Conservation (phyloP, 1,140 invertebrate genomes). For the Anoplophora glabripennis region DNA sequence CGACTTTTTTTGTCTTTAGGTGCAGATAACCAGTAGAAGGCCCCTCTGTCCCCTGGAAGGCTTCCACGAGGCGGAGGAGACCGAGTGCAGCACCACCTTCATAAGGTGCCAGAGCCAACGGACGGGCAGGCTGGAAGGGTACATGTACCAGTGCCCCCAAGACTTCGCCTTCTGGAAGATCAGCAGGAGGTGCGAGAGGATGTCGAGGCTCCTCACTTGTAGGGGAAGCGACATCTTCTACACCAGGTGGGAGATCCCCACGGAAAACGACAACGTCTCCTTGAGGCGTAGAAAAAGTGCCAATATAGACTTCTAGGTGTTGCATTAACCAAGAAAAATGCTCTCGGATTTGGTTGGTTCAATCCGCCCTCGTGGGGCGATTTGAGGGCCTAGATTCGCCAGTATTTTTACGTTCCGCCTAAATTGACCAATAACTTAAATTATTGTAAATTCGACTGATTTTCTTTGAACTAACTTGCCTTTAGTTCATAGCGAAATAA, state of each 20-base stretch:
- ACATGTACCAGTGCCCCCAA: conserved; percentile 72
- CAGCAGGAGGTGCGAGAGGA: conserved; percentile 70
- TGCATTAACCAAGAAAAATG: too few relatives aligned
- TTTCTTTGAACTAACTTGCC: conserved; percentile 3
- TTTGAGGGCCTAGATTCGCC: too few relatives aligned
- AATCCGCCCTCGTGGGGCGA: too few relatives aligned
- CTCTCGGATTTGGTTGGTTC: too few relatives aligned
- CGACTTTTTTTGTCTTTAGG: conserved; percentile 56
- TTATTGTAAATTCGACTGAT: conserved; percentile 8
- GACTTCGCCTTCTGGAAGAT: conserved; percentile 73
- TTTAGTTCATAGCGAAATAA: conserved; percentile 1
- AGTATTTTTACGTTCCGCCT: too few relatives aligned
- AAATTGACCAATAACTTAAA: too few relatives aligned
- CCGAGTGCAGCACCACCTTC: conserved; percentile 67
- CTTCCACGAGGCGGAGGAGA: conserved; percentile 63
- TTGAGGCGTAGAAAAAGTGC: conserved; percentile 36
- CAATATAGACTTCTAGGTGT: not conserved
- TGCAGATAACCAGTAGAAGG: conserved; percentile 54
- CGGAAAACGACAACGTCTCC: conserved; percentile 53
- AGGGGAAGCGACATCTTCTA: conserved; percentile 46
- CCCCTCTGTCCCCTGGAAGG: conserved; percentile 66
- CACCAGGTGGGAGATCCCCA: conserved; percentile 54
- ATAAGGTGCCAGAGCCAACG: conserved; percentile 64
- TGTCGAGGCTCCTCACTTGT: conserved; percentile 59
- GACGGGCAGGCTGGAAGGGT: conserved; percentile 60